Evolutionary conservation across 1,140 invertebrate species (phyloP), one percentile per base, ranked within the genome.

Genomic region (Camponotus vicinus): DNA sequence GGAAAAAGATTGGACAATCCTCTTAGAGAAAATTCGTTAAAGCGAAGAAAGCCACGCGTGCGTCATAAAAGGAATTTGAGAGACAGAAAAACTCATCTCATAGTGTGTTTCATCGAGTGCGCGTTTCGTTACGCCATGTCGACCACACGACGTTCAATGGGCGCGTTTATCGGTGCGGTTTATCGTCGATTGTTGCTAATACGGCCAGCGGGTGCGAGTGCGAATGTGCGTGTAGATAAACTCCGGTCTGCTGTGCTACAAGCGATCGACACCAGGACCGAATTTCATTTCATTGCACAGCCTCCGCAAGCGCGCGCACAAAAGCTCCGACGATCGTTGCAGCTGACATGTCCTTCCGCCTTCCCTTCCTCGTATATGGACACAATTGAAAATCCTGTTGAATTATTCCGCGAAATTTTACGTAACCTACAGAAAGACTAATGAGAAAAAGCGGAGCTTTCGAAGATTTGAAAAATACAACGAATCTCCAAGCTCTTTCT

Each of bases 151-250:
- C 71, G 79, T 85, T 87, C 82, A 71, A 78, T 32, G 86, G 73
- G 42, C 66, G 80, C 71, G 73, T 89, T 73, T 77, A 85, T 85
- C 73, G 80, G 37, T 73, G 55, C 73, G 49, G 86, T 85, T 52
- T 89, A 75, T 85, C 86, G 82, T 75, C 77, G 67, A 85, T 77
- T 88, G 85, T 88, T 78, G 75, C 57, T 64, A 85, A 88, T 89
- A 88, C 67, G 80, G 42, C 15, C 61, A 27, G 11, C 57, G 40
- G n/a, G 37, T 69, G 11, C 79, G 64, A 57, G 61, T 55, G 37
- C 21, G 69, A 32, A 27, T 59, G 49, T 45, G 57, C 79, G 57
- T 67, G 40, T 59, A 61, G 59, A 86, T 89, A 88, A 89, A 89
- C 85, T 61, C 67, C 87, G 83, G 52, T 13, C 45, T 63, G 21